Conservation (phyloP, 2,888 invertebrate species). For the Rhopalosiphum nymphaeae region DNA sequence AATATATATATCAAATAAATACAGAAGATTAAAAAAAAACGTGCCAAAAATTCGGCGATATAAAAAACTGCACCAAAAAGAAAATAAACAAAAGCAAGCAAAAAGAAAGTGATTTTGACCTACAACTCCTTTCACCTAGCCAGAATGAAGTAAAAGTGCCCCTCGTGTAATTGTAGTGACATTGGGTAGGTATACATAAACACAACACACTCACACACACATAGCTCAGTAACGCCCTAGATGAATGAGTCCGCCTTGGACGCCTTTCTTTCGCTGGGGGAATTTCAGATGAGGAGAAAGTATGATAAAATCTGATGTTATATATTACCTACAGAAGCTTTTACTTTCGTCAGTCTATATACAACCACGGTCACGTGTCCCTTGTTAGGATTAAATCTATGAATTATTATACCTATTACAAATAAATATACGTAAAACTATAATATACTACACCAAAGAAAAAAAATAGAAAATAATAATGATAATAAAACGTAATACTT, state of each 20-base stretch:
- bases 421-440: constrained; percentile 22
- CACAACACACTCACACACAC: neutral
- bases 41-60: constrained; percentile 48
- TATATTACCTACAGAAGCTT: constrained; percentile 58
- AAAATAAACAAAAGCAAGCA: constrained; percentile 61
- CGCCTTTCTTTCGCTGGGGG: constrained; percentile 63
- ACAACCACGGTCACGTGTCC: constrained; percentile 51
- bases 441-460: neutral
- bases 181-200: constrained; percentile 56
- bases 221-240: constrained; percentile 59
- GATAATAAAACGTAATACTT: constrained; percentile 8
- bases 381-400: neutral
- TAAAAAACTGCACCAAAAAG: constrained; percentile 55
- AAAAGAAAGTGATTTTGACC: constrained; percentile 65
- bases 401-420: constrained; percentile 19
- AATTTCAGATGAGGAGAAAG: constrained; percentile 65
- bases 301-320: constrained; percentile 57
- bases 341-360: constrained; percentile 59
- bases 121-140: constrained; percentile 64
- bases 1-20: neutral
- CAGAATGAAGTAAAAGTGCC: constrained; percentile 65
- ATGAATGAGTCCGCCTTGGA: constrained; percentile 61
- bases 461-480: neutral
- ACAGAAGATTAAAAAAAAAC: constrained; percentile 37
- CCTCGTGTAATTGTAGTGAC: constrained; percentile 63